phyloP scores from a whole-genome alignment of 2,797 vertebrate species.

The Sarcoramphus papa region DNA sequence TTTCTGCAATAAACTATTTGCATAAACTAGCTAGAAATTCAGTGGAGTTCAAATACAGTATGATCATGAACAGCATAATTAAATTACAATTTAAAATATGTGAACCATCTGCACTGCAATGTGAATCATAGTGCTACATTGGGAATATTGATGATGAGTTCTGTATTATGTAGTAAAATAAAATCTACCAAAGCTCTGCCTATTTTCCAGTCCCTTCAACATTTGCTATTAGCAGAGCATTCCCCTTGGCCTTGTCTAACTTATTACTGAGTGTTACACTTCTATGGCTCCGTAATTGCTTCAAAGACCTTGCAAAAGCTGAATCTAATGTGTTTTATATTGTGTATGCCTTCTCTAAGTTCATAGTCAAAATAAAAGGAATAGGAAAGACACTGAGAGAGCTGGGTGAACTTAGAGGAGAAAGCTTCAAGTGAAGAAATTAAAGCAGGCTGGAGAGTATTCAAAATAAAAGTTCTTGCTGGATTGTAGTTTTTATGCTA shows the following conservation, averaged over 20 bases:
- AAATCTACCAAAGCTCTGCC: neutral
- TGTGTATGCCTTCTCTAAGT: neutral
- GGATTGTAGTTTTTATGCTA: neutral
- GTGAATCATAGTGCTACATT: neutral
- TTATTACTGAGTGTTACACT: neutral
- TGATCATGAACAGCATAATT: constrained; percentile 1
- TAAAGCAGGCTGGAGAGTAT: neutral
- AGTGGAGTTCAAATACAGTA: constrained; percentile 14
- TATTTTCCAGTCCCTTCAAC: neutral
- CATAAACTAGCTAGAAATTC: constrained; percentile 64
- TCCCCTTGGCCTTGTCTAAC: neutral
- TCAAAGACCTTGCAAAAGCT: neutral
- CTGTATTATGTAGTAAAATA: neutral
- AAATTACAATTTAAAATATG: constrained; percentile 49
- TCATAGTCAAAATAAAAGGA: neutral
- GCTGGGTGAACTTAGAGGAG: neutral
- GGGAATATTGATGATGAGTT: constrained; percentile 16
- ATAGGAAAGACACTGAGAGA: neutral
- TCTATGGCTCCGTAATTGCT: neutral
- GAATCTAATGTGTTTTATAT: neutral
- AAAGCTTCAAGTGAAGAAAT: neutral
- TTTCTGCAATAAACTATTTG: constrained; percentile 65
- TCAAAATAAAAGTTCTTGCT: neutral
- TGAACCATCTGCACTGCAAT: constrained; percentile 26
- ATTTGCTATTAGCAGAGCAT: neutral